Conservation (phyloP, 1,140 invertebrate species). For the Notospermus geniculatus region DNA sequence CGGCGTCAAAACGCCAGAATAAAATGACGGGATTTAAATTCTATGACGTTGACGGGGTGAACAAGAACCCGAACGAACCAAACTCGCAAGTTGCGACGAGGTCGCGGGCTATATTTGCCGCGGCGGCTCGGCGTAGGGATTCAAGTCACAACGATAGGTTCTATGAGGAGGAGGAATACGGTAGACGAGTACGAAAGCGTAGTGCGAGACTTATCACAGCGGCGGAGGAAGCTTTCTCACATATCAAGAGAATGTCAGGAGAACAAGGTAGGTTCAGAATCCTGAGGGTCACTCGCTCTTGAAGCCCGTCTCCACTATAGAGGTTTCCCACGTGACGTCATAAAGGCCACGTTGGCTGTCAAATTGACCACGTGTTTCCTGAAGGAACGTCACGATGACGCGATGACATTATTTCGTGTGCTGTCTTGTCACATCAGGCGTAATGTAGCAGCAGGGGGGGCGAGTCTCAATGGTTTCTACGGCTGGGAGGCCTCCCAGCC, state of each 20-base stretch:
- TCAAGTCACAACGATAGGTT: constrained; percentile 90
- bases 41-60: constrained; percentile 85
- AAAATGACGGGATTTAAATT: constrained; percentile 79
- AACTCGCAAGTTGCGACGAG: constrained; percentile 27
- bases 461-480: too few species aligned
- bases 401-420: too few species aligned
- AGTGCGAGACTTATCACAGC: constrained; percentile 84
- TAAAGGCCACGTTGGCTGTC: too few species aligned
- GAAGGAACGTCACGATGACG: too few species aligned
- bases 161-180: constrained; percentile 97
- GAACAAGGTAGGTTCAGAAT: constrained; percentile 57
- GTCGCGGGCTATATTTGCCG: constrained; percentile 66
- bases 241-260: constrained; percentile 72
- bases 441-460: too few species aligned
- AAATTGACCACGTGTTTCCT: too few species aligned
- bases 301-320: too few species aligned
- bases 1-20: constrained; percentile 33
- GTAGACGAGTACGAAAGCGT: constrained; percentile 85
- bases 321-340: too few species aligned
- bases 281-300: too few species aligned
- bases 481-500: too few species aligned
- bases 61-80: constrained; percentile 52
- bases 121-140: constrained; percentile 65
- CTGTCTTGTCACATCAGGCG: too few species aligned
- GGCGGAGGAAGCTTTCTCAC: constrained; percentile 95